A percentile compares a stretch with the other conserved stretches of the same genome.
phyloP scores from a whole-genome alignment of 2,888 invertebrate genomes.

The Tipula helvola region DNA sequence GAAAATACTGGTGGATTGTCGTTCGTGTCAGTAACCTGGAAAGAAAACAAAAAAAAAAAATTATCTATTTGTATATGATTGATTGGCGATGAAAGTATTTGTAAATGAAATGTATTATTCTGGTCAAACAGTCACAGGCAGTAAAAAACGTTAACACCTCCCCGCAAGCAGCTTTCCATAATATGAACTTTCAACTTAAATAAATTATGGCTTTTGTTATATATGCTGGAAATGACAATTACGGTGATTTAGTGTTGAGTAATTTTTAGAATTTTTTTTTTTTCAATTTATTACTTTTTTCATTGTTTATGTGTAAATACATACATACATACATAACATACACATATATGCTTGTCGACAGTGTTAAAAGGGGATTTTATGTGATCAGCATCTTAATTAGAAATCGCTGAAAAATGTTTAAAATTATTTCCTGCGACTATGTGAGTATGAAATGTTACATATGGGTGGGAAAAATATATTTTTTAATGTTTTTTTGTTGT shows the following conservation, averaged over 20 bases:
- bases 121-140: background rate
- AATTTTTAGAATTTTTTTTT: background rate
- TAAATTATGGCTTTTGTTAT: background rate
- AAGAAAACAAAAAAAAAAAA: constrained; percentile 22
- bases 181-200: background rate
- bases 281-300: no score
- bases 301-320: no score
- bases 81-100: background rate
- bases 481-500: background rate
- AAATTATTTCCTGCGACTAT: background rate
- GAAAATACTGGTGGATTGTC: constrained; percentile 89
- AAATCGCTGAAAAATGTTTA: background rate
- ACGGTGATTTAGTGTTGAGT: background rate
- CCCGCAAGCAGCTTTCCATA: background rate
- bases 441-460: background rate
- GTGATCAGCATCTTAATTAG: background rate
- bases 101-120: background rate
- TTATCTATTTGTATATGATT: background rate
- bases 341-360: background rate
- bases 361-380: background rate
- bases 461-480: background rate
- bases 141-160: background rate
- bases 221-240: background rate
- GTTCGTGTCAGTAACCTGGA: constrained; percentile 82
- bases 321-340: no score